Evolutionary conservation across 64 coral and sea anemone genomes (phyloP).

Genomic region (Astreopora myriophthalma): DNA sequence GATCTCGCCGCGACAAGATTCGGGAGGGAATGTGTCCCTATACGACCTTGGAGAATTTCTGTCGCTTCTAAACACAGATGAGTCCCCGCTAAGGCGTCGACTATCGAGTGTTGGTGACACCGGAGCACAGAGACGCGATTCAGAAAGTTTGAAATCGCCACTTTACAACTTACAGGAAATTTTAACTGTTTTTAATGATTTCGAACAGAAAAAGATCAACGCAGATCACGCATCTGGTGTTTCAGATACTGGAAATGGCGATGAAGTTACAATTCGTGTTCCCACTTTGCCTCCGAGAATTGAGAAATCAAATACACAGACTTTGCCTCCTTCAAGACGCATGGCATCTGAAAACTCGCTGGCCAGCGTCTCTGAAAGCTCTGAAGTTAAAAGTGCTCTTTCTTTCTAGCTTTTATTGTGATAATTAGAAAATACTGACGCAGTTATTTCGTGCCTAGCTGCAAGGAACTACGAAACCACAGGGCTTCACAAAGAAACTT

Average conservation of each 20-base stretch:
- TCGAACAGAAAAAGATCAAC: slow-evolving; percentile 17
- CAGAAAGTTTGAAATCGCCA: slow-evolving; percentile 12
- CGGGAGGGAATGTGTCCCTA: slow-evolving; percentile 61
- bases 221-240: neutral
- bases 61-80: slow-evolving; percentile 66
- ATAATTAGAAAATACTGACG: neutral
- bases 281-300: slow-evolving; percentile 39
- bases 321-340: neutral
- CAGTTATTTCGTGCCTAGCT: neutral
- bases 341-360: slow-evolving; percentile 14
- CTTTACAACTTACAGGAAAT: slow-evolving; percentile 81
- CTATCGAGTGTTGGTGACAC: slow-evolving; percentile 56
- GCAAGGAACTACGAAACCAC: too few species aligned
- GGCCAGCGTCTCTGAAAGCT: slow-evolving; percentile 69
- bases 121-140: neutral
- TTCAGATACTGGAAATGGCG: neutral
- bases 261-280: slow-evolving; percentile 79
- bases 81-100: slow-evolving; percentile 74
- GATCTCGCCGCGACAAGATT: slow-evolving; percentile 75
- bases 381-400: slow-evolving; percentile 40
- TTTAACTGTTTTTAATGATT: slow-evolving; percentile 79
- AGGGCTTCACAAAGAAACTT: too few species aligned
- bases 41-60: slow-evolving; percentile 87
- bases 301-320: slow-evolving; percentile 35
- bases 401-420: neutral